Evolutionary conservation across 2,797 vertebrate genomes (phyloP).

Genomic region (Pagetopsis macropterus): DNA sequence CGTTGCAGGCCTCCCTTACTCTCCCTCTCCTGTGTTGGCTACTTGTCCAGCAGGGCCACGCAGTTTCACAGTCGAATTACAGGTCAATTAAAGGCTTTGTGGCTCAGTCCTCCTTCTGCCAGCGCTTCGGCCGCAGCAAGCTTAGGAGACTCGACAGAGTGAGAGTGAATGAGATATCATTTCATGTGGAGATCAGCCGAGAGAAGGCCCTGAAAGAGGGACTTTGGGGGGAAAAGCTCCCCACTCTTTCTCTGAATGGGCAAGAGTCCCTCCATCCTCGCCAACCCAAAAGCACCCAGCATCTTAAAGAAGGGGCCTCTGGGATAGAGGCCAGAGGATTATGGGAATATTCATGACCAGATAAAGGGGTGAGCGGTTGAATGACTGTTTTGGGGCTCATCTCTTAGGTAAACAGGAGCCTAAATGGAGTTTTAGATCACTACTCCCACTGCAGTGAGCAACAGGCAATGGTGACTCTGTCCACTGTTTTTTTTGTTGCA

Average conservation of each 20-base stretch:
- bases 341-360: constrained; percentile 96
- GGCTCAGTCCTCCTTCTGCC: constrained; percentile 75
- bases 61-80: constrained; percentile 88
- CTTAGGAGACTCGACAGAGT: constrained; percentile 83
- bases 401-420: constrained; percentile 92
- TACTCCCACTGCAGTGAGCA: constrained; percentile 71
- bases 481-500: constrained; percentile 68
- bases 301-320: constrained; percentile 83
- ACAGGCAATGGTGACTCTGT: constrained; percentile 71
- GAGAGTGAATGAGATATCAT: constrained; percentile 88
- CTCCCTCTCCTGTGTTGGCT: constrained; percentile 51
- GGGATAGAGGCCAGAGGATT: constrained; percentile 90
- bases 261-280: constrained; percentile 78
- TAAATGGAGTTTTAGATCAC: constrained; percentile 87
- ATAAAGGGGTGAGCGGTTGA: constrained; percentile 89
- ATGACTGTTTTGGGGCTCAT: constrained; percentile 92
- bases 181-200: constrained; percentile 91
- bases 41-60: constrained; percentile 71
- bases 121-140: constrained; percentile 72
- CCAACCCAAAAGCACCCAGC: constrained; percentile 65
- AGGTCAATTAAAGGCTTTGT: constrained; percentile 90
- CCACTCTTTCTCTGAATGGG: constrained; percentile 78
- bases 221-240: constrained; percentile 74
- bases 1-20: constrained; percentile 47
- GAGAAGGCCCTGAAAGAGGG: constrained; percentile 85